Base-by-base conservation (phyloP, 1,140 invertebrate genomes). In the Heliconius himera region DNA sequence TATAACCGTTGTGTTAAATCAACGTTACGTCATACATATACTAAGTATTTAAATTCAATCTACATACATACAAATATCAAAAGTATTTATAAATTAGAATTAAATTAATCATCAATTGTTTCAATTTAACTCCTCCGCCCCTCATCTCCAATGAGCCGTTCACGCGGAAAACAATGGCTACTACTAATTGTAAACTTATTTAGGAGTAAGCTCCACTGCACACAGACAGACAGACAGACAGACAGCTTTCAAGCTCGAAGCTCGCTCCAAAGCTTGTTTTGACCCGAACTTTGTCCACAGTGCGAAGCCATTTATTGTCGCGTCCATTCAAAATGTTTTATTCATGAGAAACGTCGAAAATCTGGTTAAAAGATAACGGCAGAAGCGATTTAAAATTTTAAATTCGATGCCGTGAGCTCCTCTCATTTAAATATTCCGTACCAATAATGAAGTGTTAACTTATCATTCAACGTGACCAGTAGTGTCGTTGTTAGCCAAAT, bases 101-200 rank as follows among this genome's bases (percentile, higher is more conserved):
- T 26, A 26, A 66, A 29, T 16, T 16, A 66, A 66, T 66, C 22
- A 66, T 56, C 20, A 2, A 56, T 56, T 56, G 54, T 56, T n/a
- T 22, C 9, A 66, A 66, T 16, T 66, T 26, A 66, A 13, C 16
- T 66, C 22, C 0, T 26, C 22, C 22, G 60, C 60, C 13, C 29
- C 60, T 66, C 60, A 29, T 66, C 60, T 66, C 60, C 60, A 66
- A 66, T 66, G 60, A 66, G 60, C 60, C 60, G 60, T 66, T 66
- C 60, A 66, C 9, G 60, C 60, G 60, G 29, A 66, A 3, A 66
- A 66, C 60, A 66, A 66, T 66, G 60, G 54, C 54, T 22, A n/a
- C 54, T 56, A 9, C 54, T 56, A 56, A 56, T 26, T 56, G 54
- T 56, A 56, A 56, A 56, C 54, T 56, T 56, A 56, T n/a, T 56